Evolutionary conservation across 1,140 invertebrate genomes (phyloP).

Genomic region (Araneus ventricosus): DNA sequence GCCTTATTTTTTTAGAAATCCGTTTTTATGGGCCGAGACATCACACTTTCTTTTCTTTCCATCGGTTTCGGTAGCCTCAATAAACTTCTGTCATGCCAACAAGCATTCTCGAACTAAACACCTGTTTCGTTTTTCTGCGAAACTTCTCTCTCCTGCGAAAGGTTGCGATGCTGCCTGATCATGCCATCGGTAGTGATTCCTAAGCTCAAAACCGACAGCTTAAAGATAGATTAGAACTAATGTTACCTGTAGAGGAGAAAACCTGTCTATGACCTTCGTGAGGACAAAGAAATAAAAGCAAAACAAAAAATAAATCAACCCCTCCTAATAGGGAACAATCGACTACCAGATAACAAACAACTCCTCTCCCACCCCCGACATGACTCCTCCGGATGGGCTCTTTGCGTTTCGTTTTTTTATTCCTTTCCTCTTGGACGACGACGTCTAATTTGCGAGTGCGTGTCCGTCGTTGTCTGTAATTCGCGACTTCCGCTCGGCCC

Average conservation of each 20-base stretch:
- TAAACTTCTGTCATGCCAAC: neutral
- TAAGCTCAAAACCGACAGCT: conserved; percentile 49
- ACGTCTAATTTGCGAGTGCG: conserved; percentile 73
- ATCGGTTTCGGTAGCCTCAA: neutral
- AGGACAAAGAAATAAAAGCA: conserved; percentile 70
- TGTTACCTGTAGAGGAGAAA: conserved; percentile 19
- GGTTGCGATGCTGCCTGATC: conserved; percentile 6
- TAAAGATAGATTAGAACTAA: conserved; percentile 61
- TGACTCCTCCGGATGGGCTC: conserved; percentile 60
- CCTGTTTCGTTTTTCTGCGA: neutral
- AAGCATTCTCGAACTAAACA: neutral
- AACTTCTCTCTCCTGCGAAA: neutral
- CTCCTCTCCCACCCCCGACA: conserved; percentile 73
- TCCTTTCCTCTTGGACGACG: conserved; percentile 63
- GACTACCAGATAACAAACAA: conserved; percentile 75
- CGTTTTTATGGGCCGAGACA: too few relatives aligned
- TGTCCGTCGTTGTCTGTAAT: conserved; percentile 75
- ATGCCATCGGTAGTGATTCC: conserved; percentile 11
- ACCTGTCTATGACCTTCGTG: conserved; percentile 72
- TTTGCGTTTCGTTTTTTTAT: conserved; percentile 51
- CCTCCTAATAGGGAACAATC: conserved; percentile 74
- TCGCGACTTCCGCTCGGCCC: conserved; percentile 74
- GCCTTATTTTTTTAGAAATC: too few relatives aligned
- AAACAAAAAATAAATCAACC: conserved; percentile 47
- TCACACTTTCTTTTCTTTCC: neutral